Evolutionary conservation across 2,797 vertebrate genomes (phyloP), one percentile per base, ranked within the genome.

Genomic region (Lagorchestes hirsutus): DNA sequence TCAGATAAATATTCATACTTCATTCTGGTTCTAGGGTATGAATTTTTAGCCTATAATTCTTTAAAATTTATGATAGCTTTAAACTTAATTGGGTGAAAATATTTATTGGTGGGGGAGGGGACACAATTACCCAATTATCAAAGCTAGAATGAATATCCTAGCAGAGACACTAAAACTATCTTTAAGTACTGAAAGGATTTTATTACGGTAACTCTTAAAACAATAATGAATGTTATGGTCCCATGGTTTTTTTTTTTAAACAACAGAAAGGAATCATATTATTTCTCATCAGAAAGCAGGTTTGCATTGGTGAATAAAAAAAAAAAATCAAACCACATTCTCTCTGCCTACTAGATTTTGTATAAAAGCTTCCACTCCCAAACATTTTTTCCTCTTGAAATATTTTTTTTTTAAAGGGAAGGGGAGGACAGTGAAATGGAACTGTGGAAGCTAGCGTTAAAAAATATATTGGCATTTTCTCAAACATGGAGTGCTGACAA

Each of bases 401-500:
- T 27, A 50, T 93, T 94, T 94, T 94, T 94, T 94, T 94, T 29
- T 91, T 94, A 90, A 90, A 90, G 28, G 95, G 22, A 8, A 90
- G 87, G 54, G 22, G 5, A 13, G 55, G 56, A 95, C 92, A 96
- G 67, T 96, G 95, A 94, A 93, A 96, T 0, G 55, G 93, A 95
- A 93, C 94, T 91, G 95, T 96, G 97, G 96, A 97, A 98, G 98
- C 97, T 93, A 97, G 96, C 95, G 96, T 97, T 97, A 94, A 97
- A 58, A 98, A 98, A 97, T 96, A 95, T 54, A 92, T 95, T 98
- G 98, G 98, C 98, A 98, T 98, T 98, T 97, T 98, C 97, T 97
- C 98, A 98, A 97, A 97, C 58, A 97, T 96, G 97, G 98, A 98
- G 97, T 98, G 98, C 98, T 98, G 98, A 98, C 97, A 98, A 98